A percentile compares a stretch with the other conserved stretches of the same genome.
These are phyloP conservation scores for Drosophila koepferae DNA, from an alignment of 2,888 invertebrate species.

Conservation along the genomic window DNA sequence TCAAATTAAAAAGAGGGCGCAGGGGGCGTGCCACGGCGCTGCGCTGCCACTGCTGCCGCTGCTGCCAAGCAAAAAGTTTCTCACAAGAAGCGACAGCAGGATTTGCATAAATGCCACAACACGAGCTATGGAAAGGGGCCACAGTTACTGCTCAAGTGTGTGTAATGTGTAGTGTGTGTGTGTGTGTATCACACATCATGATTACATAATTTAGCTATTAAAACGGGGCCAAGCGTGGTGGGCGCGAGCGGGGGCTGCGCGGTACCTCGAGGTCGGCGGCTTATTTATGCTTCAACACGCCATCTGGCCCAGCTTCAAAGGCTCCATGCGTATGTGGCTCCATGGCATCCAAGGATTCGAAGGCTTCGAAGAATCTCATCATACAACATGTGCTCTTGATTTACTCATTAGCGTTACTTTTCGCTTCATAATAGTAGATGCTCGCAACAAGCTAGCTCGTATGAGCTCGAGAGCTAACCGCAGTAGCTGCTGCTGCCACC, in stretches of 20 bases:
- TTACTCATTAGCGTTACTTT: slow-evolving; percentile 81
- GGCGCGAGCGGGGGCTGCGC: neutral
- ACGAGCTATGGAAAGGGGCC: slow-evolving; percentile 35
- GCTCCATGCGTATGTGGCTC: slow-evolving; percentile 22
- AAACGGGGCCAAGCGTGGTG: slow-evolving; percentile 55
- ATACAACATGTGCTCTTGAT: slow-evolving; percentile 76
- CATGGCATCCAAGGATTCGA: slow-evolving; percentile 11
- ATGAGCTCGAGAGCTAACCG: slow-evolving; percentile 59
- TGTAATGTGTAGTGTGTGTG: slow-evolving; percentile 20
- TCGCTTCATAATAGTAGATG: slow-evolving; percentile 78
- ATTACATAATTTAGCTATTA: slow-evolving; percentile 82
- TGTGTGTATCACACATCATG: slow-evolving; percentile 77
- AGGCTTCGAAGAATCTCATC: slow-evolving; percentile 65
- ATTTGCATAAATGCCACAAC: slow-evolving; percentile 80
- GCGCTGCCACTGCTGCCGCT: neutral
- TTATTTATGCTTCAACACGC: slow-evolving; percentile 82
- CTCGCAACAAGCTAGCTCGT: slow-evolving; percentile 54
- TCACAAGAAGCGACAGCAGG: slow-evolving; percentile 70
- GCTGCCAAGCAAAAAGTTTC: slow-evolving; percentile 69
- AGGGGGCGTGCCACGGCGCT: neutral
- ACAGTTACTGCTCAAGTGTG: slow-evolving; percentile 11
- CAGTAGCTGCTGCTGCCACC: slow-evolving; percentile 24
- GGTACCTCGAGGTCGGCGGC: slow-evolving; percentile 41
- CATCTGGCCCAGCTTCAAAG: slow-evolving; percentile 75
- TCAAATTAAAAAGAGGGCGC: slow-evolving; percentile 74